Base-by-base conservation (phyloP, 2,113 vertebrate genomes). In the Nerophis lumbriciformis region DNA sequence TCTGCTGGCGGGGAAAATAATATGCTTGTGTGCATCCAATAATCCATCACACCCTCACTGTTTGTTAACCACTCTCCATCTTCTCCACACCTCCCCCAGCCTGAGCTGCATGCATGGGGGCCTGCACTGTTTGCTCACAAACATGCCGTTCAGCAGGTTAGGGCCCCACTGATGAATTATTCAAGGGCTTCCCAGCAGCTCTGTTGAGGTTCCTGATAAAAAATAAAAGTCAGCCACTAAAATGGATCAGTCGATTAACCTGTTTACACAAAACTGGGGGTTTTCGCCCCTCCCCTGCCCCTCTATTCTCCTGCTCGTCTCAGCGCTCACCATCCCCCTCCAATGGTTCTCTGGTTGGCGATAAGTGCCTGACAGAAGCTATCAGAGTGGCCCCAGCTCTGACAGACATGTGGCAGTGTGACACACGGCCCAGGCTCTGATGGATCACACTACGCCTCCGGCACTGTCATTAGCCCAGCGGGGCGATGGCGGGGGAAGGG, bases 161-260 rank as follows among this genome's bases (percentile, higher is more conserved):
- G 80, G 80, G 91, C 82, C 82, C 90, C 88, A 83, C 85, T 73
- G 89, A 94, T 94, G 92, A 94, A 95, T 94, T 92, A 96, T 96
- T 94, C 93, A 94, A 69, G 88, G 81, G 60, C 90, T 90, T 88
- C 91, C 28, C 92, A 90, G 92, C 91, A 86, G 87, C 91, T 94
- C 86, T 91, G 92, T 92, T 89, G 91, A 85, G 88, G 90, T 78
- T 90, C 89, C 91, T 91, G 94, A 95, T 93, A 93, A 92, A 56
- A 39, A 56, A 19, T n/a, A 57, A 57, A 94, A 89, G 94, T 92
- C 93, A 94, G 91, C 89, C 84, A 88, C 93, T 93, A 93, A 88
- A 94, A 91, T 92, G 90, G 92, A 94, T 94, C 93, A 94, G 92
- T 93, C 90, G 92, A 95, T 93, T 93, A 93, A 94, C 92, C 92